A percentile compares a stretch with the other conserved stretches of the same genome.
Evolutionary conservation across 2,888 invertebrate species (phyloP).

Genomic region (Ceriagrion tenellum): DNA sequence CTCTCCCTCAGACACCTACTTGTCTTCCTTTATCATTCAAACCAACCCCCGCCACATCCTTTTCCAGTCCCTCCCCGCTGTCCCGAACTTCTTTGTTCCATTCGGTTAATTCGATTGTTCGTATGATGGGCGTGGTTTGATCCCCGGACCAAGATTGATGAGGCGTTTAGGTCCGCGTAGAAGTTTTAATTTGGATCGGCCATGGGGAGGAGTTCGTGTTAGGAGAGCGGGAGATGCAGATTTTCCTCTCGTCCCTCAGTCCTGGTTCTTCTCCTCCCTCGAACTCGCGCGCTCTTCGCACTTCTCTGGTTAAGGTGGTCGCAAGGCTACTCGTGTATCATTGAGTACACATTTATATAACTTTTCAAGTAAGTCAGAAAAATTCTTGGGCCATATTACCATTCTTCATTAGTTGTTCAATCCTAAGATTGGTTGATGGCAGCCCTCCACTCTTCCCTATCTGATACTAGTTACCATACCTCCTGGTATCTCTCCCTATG

Average conservation of each 20-base stretch:
- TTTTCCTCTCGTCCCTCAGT: not conserved
- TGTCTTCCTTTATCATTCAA: not conserved
- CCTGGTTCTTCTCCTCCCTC: not conserved
- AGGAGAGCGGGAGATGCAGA: not conserved
- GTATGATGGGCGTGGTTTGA: constrained; percentile 46
- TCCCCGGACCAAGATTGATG: constrained; percentile 49
- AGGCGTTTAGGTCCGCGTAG: constrained; percentile 38
- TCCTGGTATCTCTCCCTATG: too few relatives aligned
- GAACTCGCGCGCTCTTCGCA: too few relatives aligned
- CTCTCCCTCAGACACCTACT: too few relatives aligned
- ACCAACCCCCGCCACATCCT: not conserved
- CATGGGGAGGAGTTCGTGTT: not conserved
- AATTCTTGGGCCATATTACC: too few relatives aligned
- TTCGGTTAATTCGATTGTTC: constrained; percentile 57
- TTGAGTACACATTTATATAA: too few relatives aligned
- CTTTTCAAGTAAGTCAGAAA: too few relatives aligned
- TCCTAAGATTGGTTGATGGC: too few relatives aligned
- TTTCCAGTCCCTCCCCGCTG: not conserved
- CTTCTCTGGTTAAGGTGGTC: too few relatives aligned
- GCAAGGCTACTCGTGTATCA: too few relatives aligned
- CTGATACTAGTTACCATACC: too few relatives aligned
- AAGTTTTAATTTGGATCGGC: constrained; percentile 56
- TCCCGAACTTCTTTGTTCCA: constrained; percentile 42
- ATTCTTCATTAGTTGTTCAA: too few relatives aligned
- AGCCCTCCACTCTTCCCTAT: too few relatives aligned